phyloP scores from a whole-genome alignment of 1,140 invertebrate species.

The Parasteatoda tepidariorum region DNA sequence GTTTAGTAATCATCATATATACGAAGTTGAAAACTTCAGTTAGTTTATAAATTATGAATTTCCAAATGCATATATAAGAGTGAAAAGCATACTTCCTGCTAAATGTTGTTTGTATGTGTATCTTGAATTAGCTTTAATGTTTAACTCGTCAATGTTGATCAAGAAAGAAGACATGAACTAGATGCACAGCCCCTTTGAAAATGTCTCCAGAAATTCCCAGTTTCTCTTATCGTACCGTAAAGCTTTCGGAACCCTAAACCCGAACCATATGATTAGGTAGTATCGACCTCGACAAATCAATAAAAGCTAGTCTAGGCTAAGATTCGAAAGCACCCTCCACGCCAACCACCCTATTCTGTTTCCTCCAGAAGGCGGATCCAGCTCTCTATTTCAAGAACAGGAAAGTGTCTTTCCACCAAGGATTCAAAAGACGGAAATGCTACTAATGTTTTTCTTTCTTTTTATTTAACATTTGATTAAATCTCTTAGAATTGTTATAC shows the following conservation, averaged over 20 bases:
- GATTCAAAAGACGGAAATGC: neutral
- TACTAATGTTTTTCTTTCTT: neutral
- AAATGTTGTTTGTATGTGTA: too few species aligned
- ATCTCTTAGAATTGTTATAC: too few species aligned
- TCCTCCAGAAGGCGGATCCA: constrained; percentile 21
- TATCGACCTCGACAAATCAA: constrained; percentile 57
- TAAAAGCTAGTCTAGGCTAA: constrained; percentile 38
- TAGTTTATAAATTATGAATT: too few species aligned
- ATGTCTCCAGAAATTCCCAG: constrained; percentile 40
- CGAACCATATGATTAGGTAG: constrained; percentile 57
- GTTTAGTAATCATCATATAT: too few species aligned
- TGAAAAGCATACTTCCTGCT: too few species aligned
- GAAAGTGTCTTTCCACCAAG: neutral
- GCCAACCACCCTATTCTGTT: neutral
- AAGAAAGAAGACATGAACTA: neutral
- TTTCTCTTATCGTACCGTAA: constrained; percentile 25
- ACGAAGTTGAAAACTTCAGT: too few species aligned
- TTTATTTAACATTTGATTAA: neutral
- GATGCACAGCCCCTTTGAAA: neutral
- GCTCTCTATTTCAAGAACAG: constrained; percentile 4
- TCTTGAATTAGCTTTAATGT: too few species aligned
- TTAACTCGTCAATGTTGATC: too few species aligned
- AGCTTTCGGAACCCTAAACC: constrained; percentile 39
- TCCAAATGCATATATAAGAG: too few species aligned
- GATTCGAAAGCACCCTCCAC: constrained; percentile 51